A percentile compares a stretch with the other conserved stretches of the same genome.
Conservation (phyloP, 1,140 invertebrate genomes). For the Drosophila sturtevanti region DNA sequence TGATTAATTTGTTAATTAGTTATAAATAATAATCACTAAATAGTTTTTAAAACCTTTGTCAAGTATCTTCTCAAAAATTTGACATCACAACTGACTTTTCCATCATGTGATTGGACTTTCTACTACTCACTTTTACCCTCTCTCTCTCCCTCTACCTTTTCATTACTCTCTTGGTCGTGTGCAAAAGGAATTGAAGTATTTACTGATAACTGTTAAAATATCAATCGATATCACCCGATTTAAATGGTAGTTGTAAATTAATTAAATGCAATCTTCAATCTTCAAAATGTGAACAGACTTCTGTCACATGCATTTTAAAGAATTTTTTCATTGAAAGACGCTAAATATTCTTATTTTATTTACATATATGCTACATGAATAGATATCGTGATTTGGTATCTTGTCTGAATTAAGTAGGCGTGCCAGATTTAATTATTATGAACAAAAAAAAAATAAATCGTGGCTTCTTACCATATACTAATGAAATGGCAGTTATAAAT, state of each 20-base stretch:
- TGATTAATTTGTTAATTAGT: no score
- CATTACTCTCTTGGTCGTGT: constrained; percentile 28
- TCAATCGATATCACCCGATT: constrained; percentile 22
- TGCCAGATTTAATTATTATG: constrained; percentile 45
- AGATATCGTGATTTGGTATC: constrained; percentile 34
- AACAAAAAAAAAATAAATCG: no score
- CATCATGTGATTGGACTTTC: constrained; percentile 20
- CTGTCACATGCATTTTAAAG: constrained; percentile 34
- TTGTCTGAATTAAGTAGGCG: constrained; percentile 34
- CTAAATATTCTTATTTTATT: background rate
- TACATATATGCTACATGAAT: background rate
- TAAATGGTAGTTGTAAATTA: constrained; percentile 36
- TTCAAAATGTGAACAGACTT: background rate
- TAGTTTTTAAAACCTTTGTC: background rate
- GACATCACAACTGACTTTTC: background rate
- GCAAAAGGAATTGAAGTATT: constrained; percentile 22
- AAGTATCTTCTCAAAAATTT: background rate
- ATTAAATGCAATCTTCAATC: constrained; percentile 33
- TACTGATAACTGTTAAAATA: constrained; percentile 40
- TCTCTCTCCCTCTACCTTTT: constrained; percentile 1
- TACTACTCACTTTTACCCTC: background rate
- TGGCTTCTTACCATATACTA: constrained; percentile 23
- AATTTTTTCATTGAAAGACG: background rate
- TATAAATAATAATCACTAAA: background rate
- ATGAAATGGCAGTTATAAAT: constrained; percentile 55